Percentiles rank a stretch among this genome's conserved stretches.
These are phyloP conservation scores for Montipora capitata DNA, from an alignment of 92 coral and sea anemone genomes.

Conservation along the genomic window DNA sequence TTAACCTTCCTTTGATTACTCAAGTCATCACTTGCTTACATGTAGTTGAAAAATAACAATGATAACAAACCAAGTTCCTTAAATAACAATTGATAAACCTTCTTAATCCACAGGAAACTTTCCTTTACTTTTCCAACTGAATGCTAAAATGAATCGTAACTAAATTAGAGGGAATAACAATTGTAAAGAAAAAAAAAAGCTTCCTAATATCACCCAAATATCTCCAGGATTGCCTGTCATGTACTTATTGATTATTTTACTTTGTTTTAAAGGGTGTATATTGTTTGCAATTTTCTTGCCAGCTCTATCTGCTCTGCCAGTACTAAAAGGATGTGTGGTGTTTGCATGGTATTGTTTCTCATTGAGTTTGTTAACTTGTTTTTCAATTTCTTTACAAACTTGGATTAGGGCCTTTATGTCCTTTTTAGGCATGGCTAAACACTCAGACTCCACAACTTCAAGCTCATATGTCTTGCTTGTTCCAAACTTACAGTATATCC, in stretches of 20 bases:
- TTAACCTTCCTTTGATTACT: too few species aligned
- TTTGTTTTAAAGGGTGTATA: slow-evolving; percentile 8
- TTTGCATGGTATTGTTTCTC: not conserved
- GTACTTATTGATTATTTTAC: not conserved
- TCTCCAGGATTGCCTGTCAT: slow-evolving; percentile 14
- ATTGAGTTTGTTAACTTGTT: slow-evolving; percentile 4
- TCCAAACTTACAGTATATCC: not conserved
- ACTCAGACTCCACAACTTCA: not conserved
- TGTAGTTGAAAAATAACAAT: too few species aligned
- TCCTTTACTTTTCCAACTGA: too few species aligned
- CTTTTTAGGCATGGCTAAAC: not conserved
- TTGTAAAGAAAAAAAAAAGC: not conserved
- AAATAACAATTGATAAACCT: too few species aligned
- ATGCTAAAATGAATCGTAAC: too few species aligned
- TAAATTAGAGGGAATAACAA: not conserved
- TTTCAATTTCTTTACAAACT: not conserved
- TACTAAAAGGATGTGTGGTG: not conserved
- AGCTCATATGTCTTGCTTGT: not conserved
- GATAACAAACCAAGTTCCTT: too few species aligned
- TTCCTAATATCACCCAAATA: slow-evolving; percentile 15
- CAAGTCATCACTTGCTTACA: too few species aligned
- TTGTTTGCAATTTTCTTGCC: slow-evolving; percentile 3
- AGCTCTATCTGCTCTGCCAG: slow-evolving; percentile 20
- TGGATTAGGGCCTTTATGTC: not conserved
- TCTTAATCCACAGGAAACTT: too few species aligned